Conservation (phyloP, 2,888 invertebrate species). For the Carcina quercana region DNA sequence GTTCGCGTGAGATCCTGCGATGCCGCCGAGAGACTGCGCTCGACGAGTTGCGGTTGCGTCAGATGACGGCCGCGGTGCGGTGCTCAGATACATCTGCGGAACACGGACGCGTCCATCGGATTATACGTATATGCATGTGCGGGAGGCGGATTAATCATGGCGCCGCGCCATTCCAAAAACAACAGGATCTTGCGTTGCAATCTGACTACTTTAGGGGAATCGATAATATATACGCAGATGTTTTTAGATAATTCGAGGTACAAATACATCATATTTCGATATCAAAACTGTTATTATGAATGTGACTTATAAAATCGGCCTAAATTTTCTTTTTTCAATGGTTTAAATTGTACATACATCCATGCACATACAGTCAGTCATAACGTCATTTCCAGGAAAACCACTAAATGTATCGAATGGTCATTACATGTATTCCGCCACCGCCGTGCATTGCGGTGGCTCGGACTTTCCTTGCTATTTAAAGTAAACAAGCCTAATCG, state of each 20-base stretch:
- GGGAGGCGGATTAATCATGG: conserved; percentile 6
- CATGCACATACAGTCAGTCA: no score
- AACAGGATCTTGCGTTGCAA: conserved; percentile 5
- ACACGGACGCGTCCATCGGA: not conserved
- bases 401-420: not conserved
- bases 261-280: no score
- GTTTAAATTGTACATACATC: no score
- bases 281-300: no score
- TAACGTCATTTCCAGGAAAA: no score
- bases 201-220: no score
- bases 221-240: no score
- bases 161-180: conserved; percentile 7
- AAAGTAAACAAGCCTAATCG: conserved; percentile 7
- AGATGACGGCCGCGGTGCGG: conserved; percentile 26
- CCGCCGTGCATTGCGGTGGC: not conserved
- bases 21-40: conserved; percentile 32
- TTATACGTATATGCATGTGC: conserved; percentile 1
- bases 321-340: no score
- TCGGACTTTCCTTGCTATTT: no score
- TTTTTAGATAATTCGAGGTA: no score
- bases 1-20: conserved; percentile 17
- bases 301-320: no score
- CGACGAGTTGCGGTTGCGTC: no score
- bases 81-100: not conserved
- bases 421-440: not conserved